A percentile compares a stretch with the other conserved stretches of the same genome.
Conservation (phyloP, 2,113 vertebrate species). For the Gasterosteus nipponicus region DNA sequence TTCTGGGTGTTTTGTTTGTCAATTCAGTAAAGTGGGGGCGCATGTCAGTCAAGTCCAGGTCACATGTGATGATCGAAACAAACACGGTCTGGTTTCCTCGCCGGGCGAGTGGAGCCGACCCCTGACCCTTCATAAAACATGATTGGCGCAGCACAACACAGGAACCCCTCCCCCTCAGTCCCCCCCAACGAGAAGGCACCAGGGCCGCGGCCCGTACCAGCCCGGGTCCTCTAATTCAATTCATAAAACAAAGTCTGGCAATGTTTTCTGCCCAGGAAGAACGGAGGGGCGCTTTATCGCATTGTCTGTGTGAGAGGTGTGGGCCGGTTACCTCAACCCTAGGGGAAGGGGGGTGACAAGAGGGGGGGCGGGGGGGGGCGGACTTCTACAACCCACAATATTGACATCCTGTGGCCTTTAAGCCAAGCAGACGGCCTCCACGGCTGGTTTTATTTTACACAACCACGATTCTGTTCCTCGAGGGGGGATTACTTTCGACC, state of each 20-base stretch:
- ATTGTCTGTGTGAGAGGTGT: slow-evolving; percentile 46
- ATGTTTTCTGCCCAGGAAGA: slow-evolving; percentile 66
- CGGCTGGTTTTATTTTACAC: slow-evolving; percentile 76
- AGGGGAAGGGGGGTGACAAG: slow-evolving; percentile 5
- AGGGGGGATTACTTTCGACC: slow-evolving; percentile 77
- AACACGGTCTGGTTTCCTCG: slow-evolving; percentile 71
- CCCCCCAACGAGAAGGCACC: slow-evolving; percentile 35
- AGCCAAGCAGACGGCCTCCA: slow-evolving; percentile 68
- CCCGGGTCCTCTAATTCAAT: slow-evolving; percentile 74
- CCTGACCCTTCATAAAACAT: slow-evolving; percentile 56
- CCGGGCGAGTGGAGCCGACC: slow-evolving; percentile 61
- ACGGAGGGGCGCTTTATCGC: slow-evolving; percentile 48
- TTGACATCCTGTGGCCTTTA: slow-evolving; percentile 70
- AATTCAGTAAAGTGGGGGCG: slow-evolving; percentile 68
- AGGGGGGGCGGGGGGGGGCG: slow-evolving; percentile 17
- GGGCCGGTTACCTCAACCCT: slow-evolving; percentile 24
- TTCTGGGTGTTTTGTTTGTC: slow-evolving; percentile 65
- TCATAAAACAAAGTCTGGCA: slow-evolving; percentile 70
- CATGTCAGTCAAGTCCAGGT: slow-evolving; percentile 79
- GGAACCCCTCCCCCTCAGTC: slow-evolving; percentile 33
- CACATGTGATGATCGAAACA: slow-evolving; percentile 75
- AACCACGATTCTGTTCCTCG: slow-evolving; percentile 71
- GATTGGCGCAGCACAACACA: slow-evolving; percentile 45
- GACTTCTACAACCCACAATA: slow-evolving; percentile 62
- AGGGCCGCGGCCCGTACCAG: slow-evolving; percentile 57